Evolutionary conservation across 2,888 invertebrate species (phyloP).

Genomic region (Meteorus cinctellus): DNA sequence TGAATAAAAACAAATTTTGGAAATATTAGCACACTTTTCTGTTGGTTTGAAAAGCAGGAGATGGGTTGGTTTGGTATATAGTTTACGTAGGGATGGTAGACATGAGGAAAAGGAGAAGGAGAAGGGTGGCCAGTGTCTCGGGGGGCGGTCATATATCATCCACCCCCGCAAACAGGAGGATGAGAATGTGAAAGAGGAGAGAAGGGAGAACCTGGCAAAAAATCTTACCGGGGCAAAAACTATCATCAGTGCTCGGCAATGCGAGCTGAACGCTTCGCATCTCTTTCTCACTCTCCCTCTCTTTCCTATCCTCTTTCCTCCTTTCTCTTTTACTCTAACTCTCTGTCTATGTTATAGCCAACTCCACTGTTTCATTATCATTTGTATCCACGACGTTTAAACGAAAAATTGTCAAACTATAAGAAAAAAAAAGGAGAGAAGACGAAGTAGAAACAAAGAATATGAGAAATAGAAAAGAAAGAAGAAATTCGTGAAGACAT

Average conservation of each 20-base stretch:
- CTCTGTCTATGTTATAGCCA: slow-evolving; percentile 22
- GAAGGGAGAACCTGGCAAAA: slow-evolving; percentile 64
- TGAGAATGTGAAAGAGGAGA: slow-evolving; percentile 55
- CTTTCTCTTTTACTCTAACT: slow-evolving; percentile 17
- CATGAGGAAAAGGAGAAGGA: slow-evolving; percentile 51
- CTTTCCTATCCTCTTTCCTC: slow-evolving; percentile 18
- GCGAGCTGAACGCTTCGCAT: slow-evolving; percentile 68
- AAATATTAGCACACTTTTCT: slow-evolving; percentile 9
- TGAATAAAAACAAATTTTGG: background rate
- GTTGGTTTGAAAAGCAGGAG: background rate
- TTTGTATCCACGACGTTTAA: slow-evolving; percentile 39
- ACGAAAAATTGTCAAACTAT: slow-evolving; percentile 24
- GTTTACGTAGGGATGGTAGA: slow-evolving; percentile 28
- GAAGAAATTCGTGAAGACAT: slow-evolving; percentile 29
- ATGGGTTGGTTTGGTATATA: slow-evolving; percentile 1
- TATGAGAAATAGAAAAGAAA: slow-evolving; percentile 15
- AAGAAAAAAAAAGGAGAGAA: slow-evolving; percentile 25
- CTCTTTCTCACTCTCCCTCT: slow-evolving; percentile 50
- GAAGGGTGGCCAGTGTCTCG: slow-evolving; percentile 65
- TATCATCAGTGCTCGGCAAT: slow-evolving; percentile 72
- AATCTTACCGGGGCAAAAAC: slow-evolving; percentile 71
- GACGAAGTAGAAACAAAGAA: slow-evolving; percentile 25
- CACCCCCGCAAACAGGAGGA: slow-evolving; percentile 57
- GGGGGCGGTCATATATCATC: slow-evolving; percentile 73
- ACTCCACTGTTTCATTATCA: slow-evolving; percentile 37